Evolutionary conservation across 2,888 invertebrate species (phyloP), one percentile per base, ranked within the genome.

Genomic region (Conops quadrifasciatus): DNA sequence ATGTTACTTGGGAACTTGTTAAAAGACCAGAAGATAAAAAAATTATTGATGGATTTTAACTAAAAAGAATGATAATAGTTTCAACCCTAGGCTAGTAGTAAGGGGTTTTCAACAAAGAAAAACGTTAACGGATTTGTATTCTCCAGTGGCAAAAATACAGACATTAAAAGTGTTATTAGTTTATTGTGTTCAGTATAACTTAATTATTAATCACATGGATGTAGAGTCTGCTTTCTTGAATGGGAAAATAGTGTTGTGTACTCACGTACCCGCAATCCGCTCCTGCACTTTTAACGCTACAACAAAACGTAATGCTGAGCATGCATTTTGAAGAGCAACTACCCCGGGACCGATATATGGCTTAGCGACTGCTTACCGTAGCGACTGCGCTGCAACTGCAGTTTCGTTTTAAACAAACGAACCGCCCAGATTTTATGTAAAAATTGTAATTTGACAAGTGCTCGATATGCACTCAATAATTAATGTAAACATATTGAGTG

Each of bases 1-100:
- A 82, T 70, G 74, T 80, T 43, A 82, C 80, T 26, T 82, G 80
- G 80, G 69, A 74, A 75, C n/a, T 81, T 70, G 78, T 79, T 58
- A 74, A 77, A 5, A 74, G 66, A 49, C 81, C 80, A 59, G 70
- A 77, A 74, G 74, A 77, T 71, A 76, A 79, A 77, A 74, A 78
- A 4, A 71, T 79, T n/a, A 75, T 82, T 47, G 79, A 36, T 81
- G 80, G 80, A 70, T 81, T 9, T 81, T 67, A 70, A 81, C 67
- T 72, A 81, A 49, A 79, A 83, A 74, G 73, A 13, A 56, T 53
- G 70, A 79, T 56, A 76, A 72, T 70, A 56, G 21, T 2, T 77
- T 75, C 75, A 78, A 79, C 73, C 78, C 77, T 16, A 75, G 77
- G 26, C 45, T 73, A 62, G 70, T 72, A 19, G 73, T 64, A 30